Conservation (phyloP, 2,797 vertebrate genomes). For the Lepilemur septentrionalis region DNA sequence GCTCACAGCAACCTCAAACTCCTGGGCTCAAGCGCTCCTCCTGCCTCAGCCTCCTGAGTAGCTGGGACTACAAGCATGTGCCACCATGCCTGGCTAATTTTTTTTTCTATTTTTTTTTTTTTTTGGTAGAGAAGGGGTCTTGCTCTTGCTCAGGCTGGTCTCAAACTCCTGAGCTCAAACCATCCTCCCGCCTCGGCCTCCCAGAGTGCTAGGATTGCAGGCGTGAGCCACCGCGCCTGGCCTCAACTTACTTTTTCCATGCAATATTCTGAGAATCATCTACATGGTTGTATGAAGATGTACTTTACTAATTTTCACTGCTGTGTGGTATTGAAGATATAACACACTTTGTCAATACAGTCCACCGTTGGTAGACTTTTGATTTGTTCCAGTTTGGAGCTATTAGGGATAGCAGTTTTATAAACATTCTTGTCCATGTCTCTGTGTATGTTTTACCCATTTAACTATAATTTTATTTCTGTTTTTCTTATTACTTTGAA, state of each 20-base stretch:
- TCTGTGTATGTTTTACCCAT: neutral
- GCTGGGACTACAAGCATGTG: too few relatives aligned
- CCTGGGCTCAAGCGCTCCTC: too few relatives aligned
- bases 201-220: too few relatives aligned
- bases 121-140: too few relatives aligned
- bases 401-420: neutral
- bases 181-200: too few relatives aligned
- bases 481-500: neutral
- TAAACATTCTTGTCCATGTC: neutral
- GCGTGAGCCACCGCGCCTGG: too few relatives aligned
- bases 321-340: neutral
- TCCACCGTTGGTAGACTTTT: neutral
- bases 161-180: too few relatives aligned
- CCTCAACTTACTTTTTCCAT: neutral
- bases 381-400: neutral
- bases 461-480: neutral
- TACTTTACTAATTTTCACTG: neutral
- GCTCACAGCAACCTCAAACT: too few relatives aligned
- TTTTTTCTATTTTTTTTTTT: too few relatives aligned
- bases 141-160: too few relatives aligned
- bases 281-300: neutral
- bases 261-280: neutral
- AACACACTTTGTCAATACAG: neutral
- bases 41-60: too few relatives aligned
- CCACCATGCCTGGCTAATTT: too few relatives aligned